These are phyloP conservation scores for Eledona agricola DNA, from an alignment of 2,888 invertebrate species.

Conservation along the genomic window DNA sequence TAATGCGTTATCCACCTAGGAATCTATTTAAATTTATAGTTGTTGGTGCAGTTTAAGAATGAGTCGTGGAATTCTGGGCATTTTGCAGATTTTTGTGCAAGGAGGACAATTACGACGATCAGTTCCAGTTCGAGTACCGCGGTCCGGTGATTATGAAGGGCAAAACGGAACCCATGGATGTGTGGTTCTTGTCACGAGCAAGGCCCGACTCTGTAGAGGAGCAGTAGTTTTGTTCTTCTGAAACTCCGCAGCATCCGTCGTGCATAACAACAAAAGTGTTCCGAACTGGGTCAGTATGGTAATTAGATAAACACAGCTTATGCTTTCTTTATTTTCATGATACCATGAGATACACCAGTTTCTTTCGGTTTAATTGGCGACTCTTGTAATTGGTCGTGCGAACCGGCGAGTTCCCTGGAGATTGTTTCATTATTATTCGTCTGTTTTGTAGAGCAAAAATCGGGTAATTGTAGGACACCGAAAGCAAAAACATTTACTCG, in stretches of 20 bases:
- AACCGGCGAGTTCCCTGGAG: conserved; percentile 27
- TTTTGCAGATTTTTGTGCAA: conserved; percentile 83
- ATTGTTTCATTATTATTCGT: conserved; percentile 10
- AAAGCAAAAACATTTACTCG: conserved; percentile 6
- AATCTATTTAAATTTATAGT: too few species aligned
- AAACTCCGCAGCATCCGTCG: too few species aligned
- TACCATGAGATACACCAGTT: conserved; percentile 20
- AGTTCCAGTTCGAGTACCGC: conserved; percentile 84
- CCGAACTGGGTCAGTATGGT: conserved; percentile 41
- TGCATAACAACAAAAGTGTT: conserved; percentile 26
- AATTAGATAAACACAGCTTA: conserved; percentile 30
- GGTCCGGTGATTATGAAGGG: conserved; percentile 94
- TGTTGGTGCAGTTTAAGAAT: too few species aligned
- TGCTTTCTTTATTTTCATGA: conserved; percentile 36
- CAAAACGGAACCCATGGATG: conserved; percentile 92
- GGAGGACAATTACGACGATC: conserved; percentile 83
- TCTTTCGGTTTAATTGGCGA: conserved; percentile 10
- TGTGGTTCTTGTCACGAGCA: conserved; percentile 81
- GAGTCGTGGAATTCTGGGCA: too few species aligned
- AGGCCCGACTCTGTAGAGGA: conserved; percentile 5
- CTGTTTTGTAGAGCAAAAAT: too few species aligned
- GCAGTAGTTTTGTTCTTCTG: too few species aligned
- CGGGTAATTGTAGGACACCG: conserved; percentile 20
- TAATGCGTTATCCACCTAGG: too few species aligned
- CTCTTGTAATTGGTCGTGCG: conserved; percentile 31